A percentile compares a stretch with the other conserved stretches of the same genome.
Conservation (phyloP, 2,888 invertebrate species). For the Kuschelorhynchus macadamiae region DNA sequence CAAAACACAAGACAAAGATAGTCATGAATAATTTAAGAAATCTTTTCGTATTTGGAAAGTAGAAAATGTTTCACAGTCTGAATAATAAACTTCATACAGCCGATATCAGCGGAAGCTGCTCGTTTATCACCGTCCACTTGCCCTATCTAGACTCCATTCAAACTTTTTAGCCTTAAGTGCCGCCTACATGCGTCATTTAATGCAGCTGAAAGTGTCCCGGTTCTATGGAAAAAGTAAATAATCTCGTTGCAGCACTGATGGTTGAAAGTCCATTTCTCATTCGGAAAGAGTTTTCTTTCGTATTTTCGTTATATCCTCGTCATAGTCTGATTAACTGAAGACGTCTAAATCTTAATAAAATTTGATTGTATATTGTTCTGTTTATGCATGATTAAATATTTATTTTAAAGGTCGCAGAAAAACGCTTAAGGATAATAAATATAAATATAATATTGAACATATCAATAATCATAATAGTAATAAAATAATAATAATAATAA, state of each 20-base stretch:
- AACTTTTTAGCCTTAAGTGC: slow-evolving; percentile 31
- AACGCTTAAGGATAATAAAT: too few relatives aligned
- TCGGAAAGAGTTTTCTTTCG: slow-evolving; percentile 3
- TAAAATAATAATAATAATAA: too few relatives aligned
- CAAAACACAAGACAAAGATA: slow-evolving; percentile 5
- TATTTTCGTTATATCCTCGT: slow-evolving; percentile 2
- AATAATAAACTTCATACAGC: slow-evolving; percentile 8
- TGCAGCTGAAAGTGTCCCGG: slow-evolving; percentile 17
- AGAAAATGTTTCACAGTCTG: slow-evolving; percentile 3
- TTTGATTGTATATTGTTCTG: too few relatives aligned
- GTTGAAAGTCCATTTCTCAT: slow-evolving; percentile 19
- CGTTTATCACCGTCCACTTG: slow-evolving; percentile 30
- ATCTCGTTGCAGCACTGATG: slow-evolving; percentile 18
- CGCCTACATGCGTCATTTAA: slow-evolving; percentile 28
- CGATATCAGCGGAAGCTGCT: slow-evolving; percentile 24
- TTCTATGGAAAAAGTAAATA: slow-evolving; percentile 26
- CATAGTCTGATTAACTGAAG: slow-evolving; percentile 1
- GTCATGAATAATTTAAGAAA: slow-evolving; percentile 25
- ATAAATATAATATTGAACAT: too few relatives aligned
- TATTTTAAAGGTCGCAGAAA: too few relatives aligned
- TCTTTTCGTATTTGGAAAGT: slow-evolving; percentile 6
- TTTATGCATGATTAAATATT: too few relatives aligned
- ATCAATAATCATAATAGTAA: too few relatives aligned
- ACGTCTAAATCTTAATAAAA: too few relatives aligned
- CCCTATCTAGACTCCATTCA: slow-evolving; percentile 24